Percentiles rank a stretch among this genome's conserved stretches.
Conservation (phyloP, 2,797 vertebrate species). For the Sitta carolinensis region DNA sequence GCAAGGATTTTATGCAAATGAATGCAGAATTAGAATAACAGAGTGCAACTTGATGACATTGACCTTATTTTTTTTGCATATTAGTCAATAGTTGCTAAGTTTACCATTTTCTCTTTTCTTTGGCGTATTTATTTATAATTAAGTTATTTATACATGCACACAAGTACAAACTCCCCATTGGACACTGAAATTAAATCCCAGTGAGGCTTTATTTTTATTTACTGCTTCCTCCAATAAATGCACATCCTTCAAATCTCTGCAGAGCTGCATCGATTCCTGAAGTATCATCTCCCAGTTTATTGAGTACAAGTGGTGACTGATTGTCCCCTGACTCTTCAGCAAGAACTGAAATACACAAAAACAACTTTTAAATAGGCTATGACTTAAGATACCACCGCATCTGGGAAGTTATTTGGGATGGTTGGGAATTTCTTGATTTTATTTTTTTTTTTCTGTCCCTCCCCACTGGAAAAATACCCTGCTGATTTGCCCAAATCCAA, state of each 20-base stretch:
- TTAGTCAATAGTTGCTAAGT: slow-evolving; percentile 2
- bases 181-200: background rate
- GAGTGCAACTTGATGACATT: background rate
- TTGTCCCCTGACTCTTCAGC: slow-evolving; percentile 1
- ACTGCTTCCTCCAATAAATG: slow-evolving; percentile 3
- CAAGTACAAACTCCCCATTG: background rate
- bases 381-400: background rate
- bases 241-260: slow-evolving; percentile 23
- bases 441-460: background rate
- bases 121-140: background rate
- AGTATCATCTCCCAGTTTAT: slow-evolving; percentile 11
- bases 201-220: slow-evolving; percentile 24
- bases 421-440: background rate
- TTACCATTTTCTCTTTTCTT: slow-evolving; percentile 6
- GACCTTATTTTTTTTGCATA: background rate
- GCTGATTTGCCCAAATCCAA: slow-evolving; percentile 26
- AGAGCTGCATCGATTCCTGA: slow-evolving; percentile 11
- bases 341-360: background rate
- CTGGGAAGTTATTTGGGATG: background rate
- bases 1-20: background rate
- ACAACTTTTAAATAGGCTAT: background rate
- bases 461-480: background rate
- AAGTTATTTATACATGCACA: background rate
- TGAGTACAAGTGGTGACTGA: slow-evolving; percentile 37
- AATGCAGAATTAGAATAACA: background rate